A percentile compares a stretch with the other conserved stretches of the same genome.
phyloP scores from a whole-genome alignment of 2,113 vertebrate species.

The Hippopotamus amphibius region DNA sequence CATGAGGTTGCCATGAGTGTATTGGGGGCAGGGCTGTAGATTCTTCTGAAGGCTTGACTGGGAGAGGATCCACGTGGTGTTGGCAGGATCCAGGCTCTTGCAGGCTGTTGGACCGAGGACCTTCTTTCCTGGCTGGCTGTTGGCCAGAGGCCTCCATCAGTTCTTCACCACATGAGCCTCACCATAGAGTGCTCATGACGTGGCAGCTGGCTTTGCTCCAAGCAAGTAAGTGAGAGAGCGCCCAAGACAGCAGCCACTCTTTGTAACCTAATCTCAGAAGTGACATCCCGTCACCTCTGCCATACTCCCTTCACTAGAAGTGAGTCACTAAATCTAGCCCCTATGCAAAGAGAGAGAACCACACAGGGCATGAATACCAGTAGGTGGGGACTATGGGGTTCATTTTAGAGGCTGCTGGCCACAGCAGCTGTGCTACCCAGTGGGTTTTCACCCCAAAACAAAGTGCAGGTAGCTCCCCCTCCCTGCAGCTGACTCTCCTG shows the following conservation, averaged over 20 bases:
- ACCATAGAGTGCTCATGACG: neutral
- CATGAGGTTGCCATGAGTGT: neutral
- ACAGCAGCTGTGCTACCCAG: neutral
- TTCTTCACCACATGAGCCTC: neutral
- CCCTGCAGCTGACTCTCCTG: neutral
- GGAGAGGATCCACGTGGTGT: rapidly evolving
- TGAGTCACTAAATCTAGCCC: neutral
- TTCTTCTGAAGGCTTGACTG: neutral
- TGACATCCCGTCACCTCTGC: neutral
- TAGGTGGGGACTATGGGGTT: neutral
- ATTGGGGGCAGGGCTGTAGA: neutral
- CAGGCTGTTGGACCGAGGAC: neutral
- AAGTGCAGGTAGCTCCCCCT: neutral
- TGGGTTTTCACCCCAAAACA: neutral
- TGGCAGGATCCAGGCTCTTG: neutral
- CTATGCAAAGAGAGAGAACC: neutral
- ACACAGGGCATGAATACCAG: neutral
- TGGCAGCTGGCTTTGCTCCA: neutral
- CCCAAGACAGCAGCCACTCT: neutral
- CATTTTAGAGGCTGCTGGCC: neutral
- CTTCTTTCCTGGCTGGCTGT: neutral
- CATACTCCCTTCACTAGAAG: neutral
- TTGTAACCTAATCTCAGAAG: neutral
- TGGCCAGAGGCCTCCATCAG: neutral
- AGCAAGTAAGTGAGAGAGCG: neutral